Evolutionary conservation across 2,888 invertebrate genomes (phyloP).

Genomic region (Drosophila melanosoma): DNA sequence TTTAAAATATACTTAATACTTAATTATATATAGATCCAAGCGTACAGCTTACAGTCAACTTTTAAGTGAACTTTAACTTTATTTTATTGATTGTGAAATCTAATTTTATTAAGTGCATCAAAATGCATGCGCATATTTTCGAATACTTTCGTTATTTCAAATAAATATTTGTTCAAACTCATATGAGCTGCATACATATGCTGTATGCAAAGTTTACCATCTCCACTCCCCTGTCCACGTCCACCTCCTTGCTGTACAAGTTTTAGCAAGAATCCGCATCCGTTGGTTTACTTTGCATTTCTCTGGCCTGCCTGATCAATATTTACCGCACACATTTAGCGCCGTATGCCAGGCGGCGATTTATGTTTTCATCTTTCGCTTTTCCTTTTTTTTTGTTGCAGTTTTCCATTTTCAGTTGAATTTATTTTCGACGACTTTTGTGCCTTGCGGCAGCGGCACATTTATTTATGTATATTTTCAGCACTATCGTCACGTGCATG

Average conservation of each 20-base stretch:
- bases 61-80: conserved; percentile 1
- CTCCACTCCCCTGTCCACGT: too few species aligned
- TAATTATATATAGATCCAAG: background rate
- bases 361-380: conserved; percentile 69
- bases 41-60: background rate
- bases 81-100: conserved; percentile 11
- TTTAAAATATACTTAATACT: background rate
- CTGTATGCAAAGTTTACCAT: background rate
- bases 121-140: conserved; percentile 31
- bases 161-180: conserved; percentile 46
- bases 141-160: conserved; percentile 38
- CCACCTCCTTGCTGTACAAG: background rate
- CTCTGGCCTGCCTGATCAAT: conserved; percentile 48
- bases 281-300: conserved; percentile 20
- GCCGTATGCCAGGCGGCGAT: conserved; percentile 57
- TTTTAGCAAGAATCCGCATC: conserved; percentile 1
- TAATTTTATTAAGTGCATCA: conserved; percentile 29
- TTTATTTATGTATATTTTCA: conserved; percentile 61
- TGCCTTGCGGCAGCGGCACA: conserved; percentile 31
- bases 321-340: conserved; percentile 75
- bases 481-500: conserved; percentile 64
- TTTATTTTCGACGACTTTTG: conserved; percentile 62
- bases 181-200: conserved; percentile 4
- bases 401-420: conserved; percentile 70
- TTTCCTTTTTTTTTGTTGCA: conserved; percentile 8